phyloP scores from a whole-genome alignment of 2,797 vertebrate genomes.

The Anniella stebbinsi region DNA sequence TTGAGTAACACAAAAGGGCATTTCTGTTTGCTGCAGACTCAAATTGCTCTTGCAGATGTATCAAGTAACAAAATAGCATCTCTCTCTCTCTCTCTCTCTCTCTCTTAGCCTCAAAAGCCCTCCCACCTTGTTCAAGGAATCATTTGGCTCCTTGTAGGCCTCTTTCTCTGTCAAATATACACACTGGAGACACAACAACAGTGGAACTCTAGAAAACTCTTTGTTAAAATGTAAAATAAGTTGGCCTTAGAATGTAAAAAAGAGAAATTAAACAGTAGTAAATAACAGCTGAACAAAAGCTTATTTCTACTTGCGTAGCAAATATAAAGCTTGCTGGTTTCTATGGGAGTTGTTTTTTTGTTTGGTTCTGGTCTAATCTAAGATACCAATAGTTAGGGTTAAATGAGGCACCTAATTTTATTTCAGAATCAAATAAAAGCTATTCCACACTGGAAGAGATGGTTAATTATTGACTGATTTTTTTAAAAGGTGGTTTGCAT shows the following conservation, averaged over 20 bases:
- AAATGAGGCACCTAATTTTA: slow-evolving; percentile 56
- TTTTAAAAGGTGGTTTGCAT: slow-evolving; percentile 50
- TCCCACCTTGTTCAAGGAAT: slow-evolving; percentile 44
- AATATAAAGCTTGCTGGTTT: slow-evolving; percentile 74
- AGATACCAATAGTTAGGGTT: slow-evolving; percentile 61
- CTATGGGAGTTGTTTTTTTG: slow-evolving; percentile 74
- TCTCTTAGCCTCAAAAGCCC: background rate
- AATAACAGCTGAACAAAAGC: slow-evolving; percentile 73
- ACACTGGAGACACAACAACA: slow-evolving; percentile 18
- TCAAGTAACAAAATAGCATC: slow-evolving; percentile 41
- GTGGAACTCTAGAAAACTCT: slow-evolving; percentile 32
- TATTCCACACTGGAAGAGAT: slow-evolving; percentile 36
- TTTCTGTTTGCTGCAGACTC: slow-evolving; percentile 27
- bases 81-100: background rate
- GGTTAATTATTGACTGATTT: slow-evolving; percentile 27
- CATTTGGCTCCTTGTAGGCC: slow-evolving; percentile 48
- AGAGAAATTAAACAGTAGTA: slow-evolving; percentile 71
- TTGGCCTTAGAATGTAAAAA: slow-evolving; percentile 26
- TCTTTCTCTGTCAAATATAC: slow-evolving; percentile 30
- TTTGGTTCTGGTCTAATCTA: slow-evolving; percentile 65
- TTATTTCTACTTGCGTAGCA: slow-evolving; percentile 62
- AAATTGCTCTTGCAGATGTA: slow-evolving; percentile 40
- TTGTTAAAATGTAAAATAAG: slow-evolving; percentile 44
- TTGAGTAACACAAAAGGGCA: background rate
- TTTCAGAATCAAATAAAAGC: slow-evolving; percentile 52